phyloP scores from a whole-genome alignment of 2,113 vertebrate species.

The Cyphomyrus discorhynchus region DNA sequence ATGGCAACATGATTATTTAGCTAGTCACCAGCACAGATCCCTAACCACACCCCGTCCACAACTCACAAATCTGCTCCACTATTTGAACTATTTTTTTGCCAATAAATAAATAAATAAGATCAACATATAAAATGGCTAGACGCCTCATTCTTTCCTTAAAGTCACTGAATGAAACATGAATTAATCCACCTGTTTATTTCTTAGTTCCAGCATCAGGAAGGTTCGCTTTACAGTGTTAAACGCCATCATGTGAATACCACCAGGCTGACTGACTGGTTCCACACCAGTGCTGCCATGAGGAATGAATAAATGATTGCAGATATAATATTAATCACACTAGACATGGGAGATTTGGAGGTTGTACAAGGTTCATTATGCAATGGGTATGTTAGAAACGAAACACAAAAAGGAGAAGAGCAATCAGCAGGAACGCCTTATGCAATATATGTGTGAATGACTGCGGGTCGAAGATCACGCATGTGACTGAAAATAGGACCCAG shows the following conservation, averaged over 20 bases:
- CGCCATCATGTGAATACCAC: background rate
- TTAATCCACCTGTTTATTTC: background rate
- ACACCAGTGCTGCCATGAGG: background rate
- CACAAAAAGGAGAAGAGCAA: background rate
- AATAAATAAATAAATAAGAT: background rate
- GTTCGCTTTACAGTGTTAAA: background rate
- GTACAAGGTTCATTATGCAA: background rate
- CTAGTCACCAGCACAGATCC: background rate
- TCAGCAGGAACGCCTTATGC: background rate
- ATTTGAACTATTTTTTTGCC: background rate
- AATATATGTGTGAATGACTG: background rate
- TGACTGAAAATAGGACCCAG: background rate
- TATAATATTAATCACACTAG: background rate
- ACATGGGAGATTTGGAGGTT: background rate
- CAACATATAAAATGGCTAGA: background rate
- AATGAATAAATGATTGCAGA: background rate
- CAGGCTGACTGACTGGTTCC: background rate
- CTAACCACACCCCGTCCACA: background rate
- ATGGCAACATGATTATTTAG: background rate
- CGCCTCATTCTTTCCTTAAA: background rate
- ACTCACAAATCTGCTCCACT: background rate
- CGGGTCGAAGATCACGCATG: background rate
- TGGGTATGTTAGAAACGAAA: background rate
- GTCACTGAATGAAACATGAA: background rate
- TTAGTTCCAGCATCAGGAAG: background rate